A percentile compares a stretch with the other conserved stretches of the same genome.
phyloP scores from a whole-genome alignment of 2,113 vertebrate genomes.

The Laticauda laticaudata region DNA sequence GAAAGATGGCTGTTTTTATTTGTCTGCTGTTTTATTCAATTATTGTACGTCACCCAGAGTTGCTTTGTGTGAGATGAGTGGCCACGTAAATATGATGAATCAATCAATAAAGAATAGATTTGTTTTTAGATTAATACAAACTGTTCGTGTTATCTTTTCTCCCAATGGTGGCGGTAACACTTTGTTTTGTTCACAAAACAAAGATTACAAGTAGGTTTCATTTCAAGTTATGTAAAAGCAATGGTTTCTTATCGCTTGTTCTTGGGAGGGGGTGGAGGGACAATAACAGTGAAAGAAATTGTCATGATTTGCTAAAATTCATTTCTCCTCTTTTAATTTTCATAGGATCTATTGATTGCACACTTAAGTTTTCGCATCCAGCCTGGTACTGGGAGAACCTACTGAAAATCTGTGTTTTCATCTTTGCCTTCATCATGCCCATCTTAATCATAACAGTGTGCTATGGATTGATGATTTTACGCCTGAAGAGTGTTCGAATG shows the following conservation, averaged over 20 bases:
- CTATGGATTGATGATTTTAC: slow-evolving; percentile 96
- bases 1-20: neutral
- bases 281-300: neutral
- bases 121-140: neutral
- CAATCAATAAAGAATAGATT: neutral
- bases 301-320: neutral
- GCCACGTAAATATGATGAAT: neutral
- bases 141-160: neutral
- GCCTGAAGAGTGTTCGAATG: slow-evolving; percentile 96
- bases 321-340: slow-evolving; percentile 49
- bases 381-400: slow-evolving; percentile 98
- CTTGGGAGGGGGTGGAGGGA: neutral
- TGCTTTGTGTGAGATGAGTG: neutral
- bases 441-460: slow-evolving; percentile 97
- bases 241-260: neutral
- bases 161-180: neutral
- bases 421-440: slow-evolving; percentile 98
- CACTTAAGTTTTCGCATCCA: slow-evolving; percentile 89
- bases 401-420: slow-evolving; percentile 98
- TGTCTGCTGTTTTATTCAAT: neutral
- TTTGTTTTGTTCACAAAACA: neutral
- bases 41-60: neutral
- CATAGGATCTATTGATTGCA: slow-evolving; percentile 84
- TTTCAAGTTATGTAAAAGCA: neutral
- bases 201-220: neutral